These are phyloP conservation scores for Ageneiosus marmoratus DNA, from an alignment of 2,113 vertebrate genomes.

Conservation along the genomic window DNA sequence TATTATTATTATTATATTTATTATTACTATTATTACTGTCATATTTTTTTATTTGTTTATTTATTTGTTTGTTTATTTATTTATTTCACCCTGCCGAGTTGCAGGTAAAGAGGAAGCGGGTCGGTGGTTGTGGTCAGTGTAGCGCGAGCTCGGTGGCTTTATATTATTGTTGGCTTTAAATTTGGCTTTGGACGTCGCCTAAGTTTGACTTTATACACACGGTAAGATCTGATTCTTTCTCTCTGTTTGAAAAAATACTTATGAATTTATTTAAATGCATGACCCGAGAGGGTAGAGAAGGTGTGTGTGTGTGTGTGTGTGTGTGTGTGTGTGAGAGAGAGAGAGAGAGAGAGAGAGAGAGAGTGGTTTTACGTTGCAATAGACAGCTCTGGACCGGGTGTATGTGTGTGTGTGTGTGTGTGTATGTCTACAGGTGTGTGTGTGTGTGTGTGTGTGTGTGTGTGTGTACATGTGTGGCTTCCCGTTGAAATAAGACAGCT, in stretches of 20 bases:
- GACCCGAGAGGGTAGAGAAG: neutral
- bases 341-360: no score
- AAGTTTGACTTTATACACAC: conserved; percentile 36
- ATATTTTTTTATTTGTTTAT: neutral
- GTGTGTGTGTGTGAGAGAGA: neutral
- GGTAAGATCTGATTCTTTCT: neutral
- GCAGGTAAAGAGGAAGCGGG: conserved; percentile 18
- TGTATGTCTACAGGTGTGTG: no score
- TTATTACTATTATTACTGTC: neutral
- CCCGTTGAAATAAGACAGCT: no score
- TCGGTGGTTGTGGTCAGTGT: conserved; percentile 16
- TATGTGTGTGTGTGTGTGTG: no score
- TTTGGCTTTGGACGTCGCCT: conserved; percentile 4
- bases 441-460: no score
- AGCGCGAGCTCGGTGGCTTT: conserved; percentile 17
- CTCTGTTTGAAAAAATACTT: neutral
- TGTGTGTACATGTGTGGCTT: no score
- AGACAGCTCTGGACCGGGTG: no score
- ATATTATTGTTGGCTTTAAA: neutral
- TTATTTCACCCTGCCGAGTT: conserved; percentile 3
- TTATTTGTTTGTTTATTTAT: neutral
- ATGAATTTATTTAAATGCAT: neutral
- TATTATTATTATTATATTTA: neutral
- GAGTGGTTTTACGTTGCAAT: no score
- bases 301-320: neutral